These are phyloP conservation scores for Molossus alvarezi DNA, from an alignment of 2,797 vertebrate genomes.

Conservation along the genomic window DNA sequence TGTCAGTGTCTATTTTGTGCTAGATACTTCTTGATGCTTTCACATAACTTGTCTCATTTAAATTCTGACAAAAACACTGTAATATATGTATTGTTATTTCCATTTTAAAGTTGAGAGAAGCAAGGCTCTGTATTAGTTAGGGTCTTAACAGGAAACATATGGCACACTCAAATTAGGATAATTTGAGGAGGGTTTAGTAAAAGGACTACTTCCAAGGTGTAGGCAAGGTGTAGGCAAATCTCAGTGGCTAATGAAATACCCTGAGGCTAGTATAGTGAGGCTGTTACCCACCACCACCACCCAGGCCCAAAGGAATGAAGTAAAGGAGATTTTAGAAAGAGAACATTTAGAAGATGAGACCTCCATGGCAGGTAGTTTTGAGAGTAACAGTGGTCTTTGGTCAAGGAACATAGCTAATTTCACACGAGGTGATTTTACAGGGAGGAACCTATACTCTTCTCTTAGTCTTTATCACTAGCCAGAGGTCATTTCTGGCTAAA, in stretches of 20 bases:
- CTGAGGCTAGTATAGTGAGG: not conserved
- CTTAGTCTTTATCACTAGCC: not conserved
- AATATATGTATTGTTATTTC: not conserved
- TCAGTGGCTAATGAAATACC: not conserved
- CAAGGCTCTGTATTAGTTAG: not conserved
- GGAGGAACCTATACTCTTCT: not conserved
- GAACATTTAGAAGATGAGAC: not conserved
- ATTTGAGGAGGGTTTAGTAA: no score
- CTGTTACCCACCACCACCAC: not conserved
- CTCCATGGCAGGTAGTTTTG: not conserved
- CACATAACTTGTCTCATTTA: not conserved
- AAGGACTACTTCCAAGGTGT: not conserved
- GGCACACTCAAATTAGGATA: no score
- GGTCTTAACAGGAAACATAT: not conserved
- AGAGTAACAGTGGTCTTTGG: not conserved
- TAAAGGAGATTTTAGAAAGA: not conserved
- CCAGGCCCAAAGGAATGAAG: not conserved
- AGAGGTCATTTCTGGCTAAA: constrained; percentile 1
- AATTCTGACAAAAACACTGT: not conserved
- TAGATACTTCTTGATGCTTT: not conserved
- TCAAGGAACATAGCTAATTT: not conserved
- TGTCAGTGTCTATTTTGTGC: not conserved
- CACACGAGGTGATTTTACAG: not conserved
- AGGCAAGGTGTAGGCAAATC: not conserved
- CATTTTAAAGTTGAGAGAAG: not conserved